A percentile compares a stretch with the other conserved stretches of the same genome.
These are phyloP conservation scores for Crocodylus rhombifer DNA, from an alignment of 2,797 vertebrate genomes.

Conservation along the genomic window DNA sequence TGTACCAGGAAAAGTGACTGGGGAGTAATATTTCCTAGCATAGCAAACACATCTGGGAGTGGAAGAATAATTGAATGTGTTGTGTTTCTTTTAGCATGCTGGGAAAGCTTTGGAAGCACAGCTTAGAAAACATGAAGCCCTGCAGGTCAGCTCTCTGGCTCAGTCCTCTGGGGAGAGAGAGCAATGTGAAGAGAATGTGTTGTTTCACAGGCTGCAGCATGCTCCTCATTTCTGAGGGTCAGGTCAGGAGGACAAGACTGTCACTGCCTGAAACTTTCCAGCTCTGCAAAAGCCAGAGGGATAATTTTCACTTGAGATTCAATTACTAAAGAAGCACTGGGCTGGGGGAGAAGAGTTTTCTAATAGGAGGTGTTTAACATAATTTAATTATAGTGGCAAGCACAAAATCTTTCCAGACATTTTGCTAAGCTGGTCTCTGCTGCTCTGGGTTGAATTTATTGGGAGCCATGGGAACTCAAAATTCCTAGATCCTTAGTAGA, in stretches of 20 bases:
- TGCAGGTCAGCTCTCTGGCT: neutral
- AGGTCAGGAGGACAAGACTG: neutral
- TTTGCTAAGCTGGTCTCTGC: fast-evolving
- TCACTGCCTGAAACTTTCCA: neutral
- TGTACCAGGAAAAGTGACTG: constrained; percentile 5
- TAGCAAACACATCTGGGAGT: neutral
- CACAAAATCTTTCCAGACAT: neutral
- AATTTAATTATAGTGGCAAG: fast-evolving
- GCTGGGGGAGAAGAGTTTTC: neutral
- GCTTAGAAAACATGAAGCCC: neutral
- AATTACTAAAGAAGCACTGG: neutral
- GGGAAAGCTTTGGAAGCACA: neutral
- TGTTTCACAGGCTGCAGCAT: neutral
- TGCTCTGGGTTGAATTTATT: neutral
- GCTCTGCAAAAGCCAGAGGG: neutral
- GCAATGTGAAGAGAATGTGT: neutral
- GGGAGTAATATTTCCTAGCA: constrained; percentile 32
- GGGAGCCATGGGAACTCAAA: neutral
- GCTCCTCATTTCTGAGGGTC: neutral
- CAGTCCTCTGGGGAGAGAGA: neutral
- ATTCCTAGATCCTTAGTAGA: neutral
- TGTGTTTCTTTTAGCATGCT: neutral
- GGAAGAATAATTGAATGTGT: neutral
- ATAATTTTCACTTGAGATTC: neutral
- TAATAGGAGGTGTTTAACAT: neutral